A percentile compares a stretch with the other conserved stretches of the same genome.
Conservation (phyloP, 2,797 vertebrate species). For the Tapera naevia region DNA sequence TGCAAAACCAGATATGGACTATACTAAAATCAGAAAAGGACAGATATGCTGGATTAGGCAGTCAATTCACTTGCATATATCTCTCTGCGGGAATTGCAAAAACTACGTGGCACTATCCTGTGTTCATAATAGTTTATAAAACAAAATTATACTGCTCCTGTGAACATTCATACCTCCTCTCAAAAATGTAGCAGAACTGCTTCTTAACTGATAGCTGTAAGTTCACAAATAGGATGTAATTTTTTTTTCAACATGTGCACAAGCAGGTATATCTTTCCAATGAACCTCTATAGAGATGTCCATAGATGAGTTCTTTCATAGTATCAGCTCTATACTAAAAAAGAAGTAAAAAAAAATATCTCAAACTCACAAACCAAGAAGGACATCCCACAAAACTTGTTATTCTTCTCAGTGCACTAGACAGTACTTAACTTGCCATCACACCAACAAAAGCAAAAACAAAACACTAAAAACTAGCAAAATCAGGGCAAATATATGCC, state of each 20-base stretch:
- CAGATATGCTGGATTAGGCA: neutral
- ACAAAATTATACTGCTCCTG: neutral
- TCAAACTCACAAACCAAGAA: neutral
- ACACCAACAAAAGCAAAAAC: neutral
- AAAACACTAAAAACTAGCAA: neutral
- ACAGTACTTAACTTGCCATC: neutral
- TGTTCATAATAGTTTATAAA: neutral
- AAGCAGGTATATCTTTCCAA: neutral
- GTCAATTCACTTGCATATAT: neutral
- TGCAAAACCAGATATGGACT: neutral
- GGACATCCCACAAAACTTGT: neutral
- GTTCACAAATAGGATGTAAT: neutral
- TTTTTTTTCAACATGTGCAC: neutral
- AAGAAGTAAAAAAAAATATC: neutral
- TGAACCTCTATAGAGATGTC: neutral
- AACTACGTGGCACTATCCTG: neutral
- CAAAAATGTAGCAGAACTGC: neutral
- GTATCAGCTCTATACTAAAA: neutral
- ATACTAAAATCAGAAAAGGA: neutral
- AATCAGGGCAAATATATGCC: neutral
- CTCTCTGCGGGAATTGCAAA: neutral
- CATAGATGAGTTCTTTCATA: neutral
- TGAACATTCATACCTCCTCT: neutral
- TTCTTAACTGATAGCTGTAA: neutral
- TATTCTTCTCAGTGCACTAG: neutral